These are phyloP conservation scores for Pantherophis alleghaniensis DNA, from an alignment of 2,797 vertebrate species.

Conservation along the genomic window DNA sequence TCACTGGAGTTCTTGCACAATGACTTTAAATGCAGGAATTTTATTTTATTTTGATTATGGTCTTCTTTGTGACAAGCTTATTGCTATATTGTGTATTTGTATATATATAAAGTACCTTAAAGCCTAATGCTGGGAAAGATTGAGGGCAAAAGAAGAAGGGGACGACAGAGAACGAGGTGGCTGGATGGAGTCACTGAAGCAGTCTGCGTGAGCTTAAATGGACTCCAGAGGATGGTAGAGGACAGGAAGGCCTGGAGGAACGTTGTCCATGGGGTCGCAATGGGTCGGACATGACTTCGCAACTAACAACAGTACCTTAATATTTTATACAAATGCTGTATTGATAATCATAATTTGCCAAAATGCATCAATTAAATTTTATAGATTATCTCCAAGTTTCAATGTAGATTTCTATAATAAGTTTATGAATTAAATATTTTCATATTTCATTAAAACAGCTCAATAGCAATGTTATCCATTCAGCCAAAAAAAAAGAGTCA, in stretches of 20 bases:
- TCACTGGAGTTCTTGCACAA: background rate
- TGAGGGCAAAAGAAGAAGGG: too few species aligned
- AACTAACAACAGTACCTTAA: background rate
- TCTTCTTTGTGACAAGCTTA: background rate
- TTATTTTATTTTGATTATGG: background rate
- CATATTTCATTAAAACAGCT: background rate
- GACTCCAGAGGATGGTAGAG: too few species aligned
- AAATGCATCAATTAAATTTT: background rate
- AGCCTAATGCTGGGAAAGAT: too few species aligned
- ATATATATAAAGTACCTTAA: background rate
- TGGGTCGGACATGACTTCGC: too few species aligned
- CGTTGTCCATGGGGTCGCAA: too few species aligned
- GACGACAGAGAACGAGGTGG: too few species aligned
- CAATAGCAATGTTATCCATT: background rate
- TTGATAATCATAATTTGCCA: background rate
- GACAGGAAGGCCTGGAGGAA: too few species aligned
- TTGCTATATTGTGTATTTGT: background rate
- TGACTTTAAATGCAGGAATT: background rate
- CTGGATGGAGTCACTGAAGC: too few species aligned
- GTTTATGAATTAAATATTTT: background rate
- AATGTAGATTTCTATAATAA: background rate
- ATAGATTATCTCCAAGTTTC: background rate
- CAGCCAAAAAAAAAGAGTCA: background rate
- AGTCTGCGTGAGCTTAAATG: too few species aligned
- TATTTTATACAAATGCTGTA: background rate